Percentiles rank a stretch among this genome's conserved stretches.
Evolutionary conservation across 2,888 invertebrate genomes (phyloP).

Genomic region (Thelaira solivaga): DNA sequence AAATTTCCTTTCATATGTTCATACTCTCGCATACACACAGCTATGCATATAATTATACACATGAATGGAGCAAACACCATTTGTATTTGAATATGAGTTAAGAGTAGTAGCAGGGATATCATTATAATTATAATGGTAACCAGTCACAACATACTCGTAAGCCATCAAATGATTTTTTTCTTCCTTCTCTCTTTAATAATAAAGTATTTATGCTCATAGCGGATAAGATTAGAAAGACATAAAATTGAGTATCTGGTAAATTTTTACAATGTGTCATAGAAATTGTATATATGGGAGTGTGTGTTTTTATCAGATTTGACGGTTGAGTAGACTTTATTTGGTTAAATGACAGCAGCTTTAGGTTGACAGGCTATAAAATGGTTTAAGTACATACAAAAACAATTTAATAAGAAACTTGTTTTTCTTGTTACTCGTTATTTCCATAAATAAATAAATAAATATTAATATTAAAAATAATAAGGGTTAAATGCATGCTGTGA

Average conservation of each 20-base stretch:
- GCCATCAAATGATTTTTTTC: background rate
- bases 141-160: no score
- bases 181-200: no score
- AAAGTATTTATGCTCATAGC: background rate
- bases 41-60: background rate
- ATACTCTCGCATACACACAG: no score
- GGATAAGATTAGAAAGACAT: background rate
- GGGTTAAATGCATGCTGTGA: no score
- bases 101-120: no score
- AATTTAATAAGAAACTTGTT: background rate
- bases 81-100: no score
- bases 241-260: background rate
- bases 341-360: background rate
- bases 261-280: background rate
- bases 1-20: background rate
- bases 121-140: no score
- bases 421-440: background rate
- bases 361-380: slow-evolving; percentile 3
- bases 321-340: background rate
- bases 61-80: no score
- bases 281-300: background rate
- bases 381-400: background rate
- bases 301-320: background rate
- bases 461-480: no score
- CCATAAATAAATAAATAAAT: background rate